Percentiles rank a stretch among this genome's conserved stretches.
Conservation (phyloP, 2,797 vertebrate genomes). For the Furcifer pardalis region DNA sequence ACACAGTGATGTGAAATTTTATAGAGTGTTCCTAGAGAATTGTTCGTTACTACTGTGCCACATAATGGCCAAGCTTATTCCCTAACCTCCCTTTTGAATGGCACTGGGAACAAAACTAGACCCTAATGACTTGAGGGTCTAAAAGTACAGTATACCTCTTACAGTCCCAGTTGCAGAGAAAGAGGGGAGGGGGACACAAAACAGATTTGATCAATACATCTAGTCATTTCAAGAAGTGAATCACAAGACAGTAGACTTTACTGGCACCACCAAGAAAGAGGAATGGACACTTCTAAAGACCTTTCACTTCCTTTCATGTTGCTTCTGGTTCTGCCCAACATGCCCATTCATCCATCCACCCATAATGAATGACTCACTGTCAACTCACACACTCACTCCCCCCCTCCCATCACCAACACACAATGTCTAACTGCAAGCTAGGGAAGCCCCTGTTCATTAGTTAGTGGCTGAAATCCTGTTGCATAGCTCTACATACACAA, state of each 20-base stretch:
- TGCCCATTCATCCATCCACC: no score
- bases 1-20: not conserved
- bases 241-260: not conserved
- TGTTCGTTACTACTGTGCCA: not conserved
- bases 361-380: no score
- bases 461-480: no score
- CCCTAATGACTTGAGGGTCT: not conserved
- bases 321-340: no score
- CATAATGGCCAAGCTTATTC: not conserved
- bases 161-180: not conserved
- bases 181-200: no score
- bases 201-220: not conserved
- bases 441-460: no score
- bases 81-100: not conserved
- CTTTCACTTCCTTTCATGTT: constrained; percentile 8
- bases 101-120: not conserved
- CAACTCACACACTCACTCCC: no score
- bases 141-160: not conserved
- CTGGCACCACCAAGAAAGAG: not conserved
- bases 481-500: no score
- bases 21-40: not conserved
- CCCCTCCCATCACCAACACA: no score
- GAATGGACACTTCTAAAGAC: not conserved
- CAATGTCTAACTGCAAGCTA: not conserved
- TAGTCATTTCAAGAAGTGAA: not conserved